phyloP scores from a whole-genome alignment of 2,797 vertebrate genomes.

The Pangasius mekongensis region DNA sequence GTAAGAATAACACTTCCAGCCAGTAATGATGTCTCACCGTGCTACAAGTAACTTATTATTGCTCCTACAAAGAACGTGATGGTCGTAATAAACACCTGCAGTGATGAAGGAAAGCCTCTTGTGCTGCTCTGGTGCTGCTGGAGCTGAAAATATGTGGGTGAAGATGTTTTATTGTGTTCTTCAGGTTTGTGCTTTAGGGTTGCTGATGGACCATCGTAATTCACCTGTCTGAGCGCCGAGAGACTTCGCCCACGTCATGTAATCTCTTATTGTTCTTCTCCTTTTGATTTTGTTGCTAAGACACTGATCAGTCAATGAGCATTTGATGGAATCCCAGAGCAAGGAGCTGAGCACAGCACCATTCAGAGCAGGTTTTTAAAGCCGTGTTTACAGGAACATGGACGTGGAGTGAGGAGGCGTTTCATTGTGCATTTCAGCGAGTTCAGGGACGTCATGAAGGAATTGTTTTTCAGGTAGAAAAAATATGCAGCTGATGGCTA shows the following conservation, averaged over 20 bases:
- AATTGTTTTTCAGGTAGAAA: background rate
- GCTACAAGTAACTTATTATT: constrained; percentile 38
- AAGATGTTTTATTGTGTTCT: constrained; percentile 14
- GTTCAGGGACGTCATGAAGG: background rate
- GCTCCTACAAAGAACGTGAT: constrained; percentile 25
- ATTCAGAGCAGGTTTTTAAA: constrained; percentile 24
- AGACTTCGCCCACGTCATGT: background rate
- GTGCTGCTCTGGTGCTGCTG: constrained; percentile 4
- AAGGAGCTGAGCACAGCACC: background rate
- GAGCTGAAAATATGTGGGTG: constrained; percentile 18
- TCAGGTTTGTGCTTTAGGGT: constrained; percentile 17
- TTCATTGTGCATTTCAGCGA: background rate
- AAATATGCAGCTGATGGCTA: background rate
- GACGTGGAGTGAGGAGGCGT: constrained; percentile 8
- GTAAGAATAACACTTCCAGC: constrained; percentile 30
- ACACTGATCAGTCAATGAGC: constrained; percentile 15
- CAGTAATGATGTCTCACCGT: constrained; percentile 23
- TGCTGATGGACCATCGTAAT: constrained; percentile 24
- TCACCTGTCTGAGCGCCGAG: background rate
- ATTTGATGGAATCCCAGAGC: constrained; percentile 8
- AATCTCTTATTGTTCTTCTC: background rate
- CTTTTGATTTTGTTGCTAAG: constrained; percentile 24
- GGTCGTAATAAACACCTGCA: constrained; percentile 32
- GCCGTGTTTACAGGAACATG: background rate
- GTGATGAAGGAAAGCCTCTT: constrained; percentile 26